Conservation (phyloP, 2,888 invertebrate genomes). For the Leptinotarsa tumamoca region DNA sequence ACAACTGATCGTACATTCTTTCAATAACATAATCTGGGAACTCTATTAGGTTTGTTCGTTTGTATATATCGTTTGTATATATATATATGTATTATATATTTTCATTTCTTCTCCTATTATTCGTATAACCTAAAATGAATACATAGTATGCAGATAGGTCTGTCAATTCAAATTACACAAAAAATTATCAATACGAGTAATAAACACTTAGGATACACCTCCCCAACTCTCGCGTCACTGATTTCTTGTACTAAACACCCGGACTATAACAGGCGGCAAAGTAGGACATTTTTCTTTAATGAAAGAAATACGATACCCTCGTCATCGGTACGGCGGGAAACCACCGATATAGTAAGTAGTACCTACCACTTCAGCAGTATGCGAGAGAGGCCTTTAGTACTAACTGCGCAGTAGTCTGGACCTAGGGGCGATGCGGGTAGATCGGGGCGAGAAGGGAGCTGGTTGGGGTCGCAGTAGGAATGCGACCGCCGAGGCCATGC, state of each 20-base stretch:
- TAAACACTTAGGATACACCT: no score
- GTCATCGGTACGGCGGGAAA: slow-evolving; percentile 34
- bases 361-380: background rate
- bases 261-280: background rate
- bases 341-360: slow-evolving; percentile 8
- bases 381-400: background rate
- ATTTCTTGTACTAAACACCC: background rate
- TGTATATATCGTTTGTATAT: no score
- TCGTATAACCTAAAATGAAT: no score
- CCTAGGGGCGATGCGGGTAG: slow-evolving; percentile 36
- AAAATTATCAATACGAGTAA: no score
- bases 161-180: no score
- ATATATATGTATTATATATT: no score
- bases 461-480: slow-evolving; percentile 29
- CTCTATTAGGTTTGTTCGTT: no score
- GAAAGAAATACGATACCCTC: background rate
- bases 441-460: slow-evolving; percentile 22
- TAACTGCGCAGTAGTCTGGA: slow-evolving; percentile 51
- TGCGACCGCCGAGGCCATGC: slow-evolving; percentile 40
- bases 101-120: no score
- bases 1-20: no score
- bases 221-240: no score
- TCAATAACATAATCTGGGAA: no score
- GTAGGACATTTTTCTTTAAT: background rate
- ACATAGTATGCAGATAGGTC: no score